Base-by-base conservation (phyloP, 2,113 vertebrate species). In the Charina bottae region DNA sequence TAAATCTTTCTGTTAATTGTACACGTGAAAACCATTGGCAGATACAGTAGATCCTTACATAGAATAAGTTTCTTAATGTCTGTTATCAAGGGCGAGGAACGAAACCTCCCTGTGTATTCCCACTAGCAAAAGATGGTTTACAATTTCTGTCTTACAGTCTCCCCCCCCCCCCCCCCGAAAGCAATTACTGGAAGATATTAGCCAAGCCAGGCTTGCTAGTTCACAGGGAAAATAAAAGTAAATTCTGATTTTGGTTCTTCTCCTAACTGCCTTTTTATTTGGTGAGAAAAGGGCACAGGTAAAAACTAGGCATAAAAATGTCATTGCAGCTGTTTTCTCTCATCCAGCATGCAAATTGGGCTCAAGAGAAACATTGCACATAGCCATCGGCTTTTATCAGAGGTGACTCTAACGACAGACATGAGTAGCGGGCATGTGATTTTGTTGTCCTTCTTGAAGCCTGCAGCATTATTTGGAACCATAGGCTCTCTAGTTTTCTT, bases 231-330 rank as follows among this genome's bases (percentile, higher is more conserved):
- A 85, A 19, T 83, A 60, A 72, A 92, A 72, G 42, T 15, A 26
- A 92, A 92, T 91, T 68, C 59, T 62, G 46, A 53, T 89, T 37
- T 83, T 56, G 46, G n/a, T 89, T 89, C 26, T 89, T 62, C 58
- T 86, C 46, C 17, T 85, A 56, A 68, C 46, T 89, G 49, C 49
- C 21, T 85, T 85, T 60, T 93, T 19, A 86, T 88, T 64, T 92
- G 6, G 15, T 90, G 92, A 87, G 53, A 33, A 46, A 13, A 92
- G 26, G 6, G 46, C 85, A 90, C n/a, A 9, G 4, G 0, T n/a
- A 72, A 89, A 59, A 94, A 95, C 91, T 93, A 87, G 68, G 89
- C n/a, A 59, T 93, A 92, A 58, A 58, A 90, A 87, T 93, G 26
- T n/a, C 24, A 1, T 28, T 49, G 19, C 37, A 78, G 54, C 85